These are phyloP conservation scores for Felis catus DNA, from an alignment of 2,113 vertebrate genomes.

Conservation along the genomic window F.catus_Fca126_mat1.0 CM031414.1:139927501-139928000, in stretches of 20 bases:
- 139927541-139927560: slow-evolving; percentile 91
- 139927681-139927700: fast-evolving
- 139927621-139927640: not conserved
- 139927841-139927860: not conserved
- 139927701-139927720: not conserved
- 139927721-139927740: not conserved
- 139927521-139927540: slow-evolving; percentile 92
- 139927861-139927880: too few species aligned
- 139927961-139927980: not conserved
- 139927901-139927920: not conserved
- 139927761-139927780: not conserved
- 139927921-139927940: not conserved
- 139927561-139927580: fast-evolving
- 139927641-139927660: not conserved
- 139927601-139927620: not conserved
- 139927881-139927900: not conserved
- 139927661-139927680: not conserved
- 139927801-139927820: fast-evolving
- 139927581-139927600: fast-evolving
- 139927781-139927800: fast-evolving
- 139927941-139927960: not conserved
- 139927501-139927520: slow-evolving; percentile 88
- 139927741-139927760: not conserved
- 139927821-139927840: not conserved
- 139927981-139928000: fast-evolving